phyloP scores from a whole-genome alignment of 2,888 invertebrate genomes.

The Pachymerium ferrugineum region DNA sequence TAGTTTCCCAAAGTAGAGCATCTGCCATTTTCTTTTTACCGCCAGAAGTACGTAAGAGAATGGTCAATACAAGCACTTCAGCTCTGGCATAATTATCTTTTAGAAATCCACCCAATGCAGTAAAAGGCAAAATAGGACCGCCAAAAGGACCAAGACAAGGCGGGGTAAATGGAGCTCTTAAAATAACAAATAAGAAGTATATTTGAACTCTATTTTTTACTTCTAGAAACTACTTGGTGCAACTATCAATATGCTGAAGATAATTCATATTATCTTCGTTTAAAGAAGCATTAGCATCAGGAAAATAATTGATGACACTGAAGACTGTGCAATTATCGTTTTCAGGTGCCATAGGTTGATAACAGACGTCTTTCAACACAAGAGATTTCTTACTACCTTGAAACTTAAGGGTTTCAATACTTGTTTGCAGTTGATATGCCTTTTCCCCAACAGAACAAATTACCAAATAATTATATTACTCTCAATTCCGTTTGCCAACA shows the following conservation, averaged over 20 bases:
- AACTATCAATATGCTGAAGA: background rate
- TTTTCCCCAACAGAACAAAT: slow-evolving; percentile 28
- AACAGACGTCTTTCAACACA: slow-evolving; percentile 76
- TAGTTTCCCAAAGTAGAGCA: slow-evolving; percentile 77
- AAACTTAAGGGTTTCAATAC: slow-evolving; percentile 25
- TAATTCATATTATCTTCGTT: background rate
- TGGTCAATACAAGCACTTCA: slow-evolving; percentile 81
- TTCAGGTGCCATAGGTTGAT: slow-evolving; percentile 72
- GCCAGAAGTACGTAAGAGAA: slow-evolving; percentile 82
- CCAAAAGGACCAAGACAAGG: slow-evolving; percentile 80
- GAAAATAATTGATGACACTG: slow-evolving; percentile 76
- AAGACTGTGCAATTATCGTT: slow-evolving; percentile 75
- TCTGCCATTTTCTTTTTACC: slow-evolving; percentile 66
- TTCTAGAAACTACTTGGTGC: background rate
- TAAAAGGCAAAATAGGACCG: slow-evolving; percentile 86
- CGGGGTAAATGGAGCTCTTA: slow-evolving; percentile 33
- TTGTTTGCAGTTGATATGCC: slow-evolving; percentile 10
- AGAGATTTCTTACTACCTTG: slow-evolving; percentile 39
- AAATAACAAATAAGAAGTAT: no score
- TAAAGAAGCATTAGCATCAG: background rate
- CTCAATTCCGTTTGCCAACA: no score
- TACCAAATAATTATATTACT: background rate
- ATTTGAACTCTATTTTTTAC: background rate
- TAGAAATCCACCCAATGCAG: slow-evolving; percentile 81
- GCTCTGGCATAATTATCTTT: slow-evolving; percentile 63